Percentiles rank a stretch among this genome's conserved stretches.
Evolutionary conservation across 23 tunicate species (phyloP).

Genomic region (Styela plicata): DNA sequence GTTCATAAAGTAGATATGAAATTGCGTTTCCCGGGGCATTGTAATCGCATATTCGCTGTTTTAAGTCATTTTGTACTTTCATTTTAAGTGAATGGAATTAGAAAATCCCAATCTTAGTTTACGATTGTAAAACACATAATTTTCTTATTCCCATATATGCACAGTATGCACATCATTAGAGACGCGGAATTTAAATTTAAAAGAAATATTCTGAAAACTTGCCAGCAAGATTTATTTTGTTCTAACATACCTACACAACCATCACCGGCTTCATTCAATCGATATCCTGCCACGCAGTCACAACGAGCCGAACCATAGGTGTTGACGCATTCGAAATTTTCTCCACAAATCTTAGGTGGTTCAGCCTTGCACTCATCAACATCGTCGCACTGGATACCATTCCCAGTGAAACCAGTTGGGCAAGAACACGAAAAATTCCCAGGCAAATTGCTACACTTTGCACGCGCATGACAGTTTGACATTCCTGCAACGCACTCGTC

Average conservation of each 20-base stretch:
- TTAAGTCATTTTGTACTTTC: too few relatives aligned
- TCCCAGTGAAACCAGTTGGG: not conserved
- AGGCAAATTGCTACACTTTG: not conserved
- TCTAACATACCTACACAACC: not conserved
- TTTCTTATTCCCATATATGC: too few relatives aligned
- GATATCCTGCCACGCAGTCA: slow-evolving; percentile 30
- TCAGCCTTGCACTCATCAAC: not conserved
- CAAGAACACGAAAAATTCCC: slow-evolving; percentile 3
- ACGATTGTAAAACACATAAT: too few relatives aligned
- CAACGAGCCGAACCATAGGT: slow-evolving; percentile 34
- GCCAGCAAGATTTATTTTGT: too few relatives aligned
- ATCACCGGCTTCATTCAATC: not conserved
- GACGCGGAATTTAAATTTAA: too few relatives aligned
- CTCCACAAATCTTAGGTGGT: slow-evolving; percentile 19
- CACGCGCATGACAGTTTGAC: not conserved
- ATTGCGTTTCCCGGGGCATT: too few relatives aligned
- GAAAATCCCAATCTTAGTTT: too few relatives aligned
- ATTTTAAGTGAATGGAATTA: too few relatives aligned
- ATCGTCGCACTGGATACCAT: slow-evolving; percentile 1
- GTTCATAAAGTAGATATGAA: not conserved
- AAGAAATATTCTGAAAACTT: too few relatives aligned
- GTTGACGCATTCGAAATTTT: slow-evolving; percentile 35
- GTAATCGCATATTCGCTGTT: too few relatives aligned
- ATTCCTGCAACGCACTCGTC: not conserved
- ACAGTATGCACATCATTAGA: too few relatives aligned